Evolutionary conservation across 2,797 vertebrate genomes (phyloP).

Genomic region (Arnoldichthys spilopterus): DNA sequence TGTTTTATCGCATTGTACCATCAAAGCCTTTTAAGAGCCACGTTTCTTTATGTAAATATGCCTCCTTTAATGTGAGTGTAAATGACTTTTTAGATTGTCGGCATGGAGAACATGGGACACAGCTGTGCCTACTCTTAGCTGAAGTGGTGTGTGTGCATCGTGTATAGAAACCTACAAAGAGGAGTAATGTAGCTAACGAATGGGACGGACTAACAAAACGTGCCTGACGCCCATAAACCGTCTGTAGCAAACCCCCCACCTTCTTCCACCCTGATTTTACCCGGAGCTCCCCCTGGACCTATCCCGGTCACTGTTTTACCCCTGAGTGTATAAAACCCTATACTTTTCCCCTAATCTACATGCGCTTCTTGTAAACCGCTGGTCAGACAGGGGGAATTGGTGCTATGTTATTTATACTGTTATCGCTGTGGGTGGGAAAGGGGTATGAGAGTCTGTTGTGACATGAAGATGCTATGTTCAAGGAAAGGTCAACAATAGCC

Average conservation of each 20-base stretch:
- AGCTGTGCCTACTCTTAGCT: slow-evolving; percentile 43
- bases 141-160: slow-evolving; percentile 41
- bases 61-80: slow-evolving; percentile 46
- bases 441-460: not conserved
- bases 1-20: slow-evolving; percentile 75
- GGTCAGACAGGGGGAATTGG: slow-evolving; percentile 27
- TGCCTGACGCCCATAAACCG: slow-evolving; percentile 54
- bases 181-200: slow-evolving; percentile 50
- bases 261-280: slow-evolving; percentile 29
- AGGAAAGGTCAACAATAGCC: not conserved
- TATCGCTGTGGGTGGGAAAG: not conserved
- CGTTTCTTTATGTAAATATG: slow-evolving; percentile 70
- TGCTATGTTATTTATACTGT: slow-evolving; percentile 41
- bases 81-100: slow-evolving; percentile 36
- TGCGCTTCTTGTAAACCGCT: slow-evolving; percentile 45
- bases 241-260: slow-evolving; percentile 41
- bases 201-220: slow-evolving; percentile 44
- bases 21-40: slow-evolving; percentile 79
- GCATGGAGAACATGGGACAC: slow-evolving; percentile 25
- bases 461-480: not conserved
- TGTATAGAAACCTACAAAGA: slow-evolving; percentile 32
- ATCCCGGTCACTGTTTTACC: slow-evolving; percentile 9
- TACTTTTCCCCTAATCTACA: slow-evolving; percentile 10
- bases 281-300: no score
- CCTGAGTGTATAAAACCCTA: slow-evolving; percentile 15